These are phyloP conservation scores for Pelodiscus sinensis DNA, from an alignment of 2,113 vertebrate species.

Conservation along the genomic window DNA sequence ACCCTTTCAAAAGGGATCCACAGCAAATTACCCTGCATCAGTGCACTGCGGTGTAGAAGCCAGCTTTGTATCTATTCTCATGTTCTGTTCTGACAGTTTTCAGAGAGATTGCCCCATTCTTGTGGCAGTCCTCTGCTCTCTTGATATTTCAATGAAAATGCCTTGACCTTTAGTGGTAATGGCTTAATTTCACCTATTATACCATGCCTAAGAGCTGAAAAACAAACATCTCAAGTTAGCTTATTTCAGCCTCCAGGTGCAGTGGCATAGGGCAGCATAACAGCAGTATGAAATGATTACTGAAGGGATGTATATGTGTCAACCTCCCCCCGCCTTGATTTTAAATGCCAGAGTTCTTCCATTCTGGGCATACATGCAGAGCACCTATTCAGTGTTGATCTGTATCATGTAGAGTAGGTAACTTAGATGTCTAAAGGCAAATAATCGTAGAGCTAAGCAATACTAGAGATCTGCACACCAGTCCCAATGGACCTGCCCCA, in stretches of 20 bases:
- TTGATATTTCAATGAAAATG: neutral
- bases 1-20: neutral
- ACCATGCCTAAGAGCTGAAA: neutral
- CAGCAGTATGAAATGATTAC: neutral
- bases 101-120: neutral
- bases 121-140: neutral
- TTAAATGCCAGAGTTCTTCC: conserved; percentile 19
- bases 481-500: conserved; percentile 20
- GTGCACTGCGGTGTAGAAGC: neutral
- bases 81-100: neutral
- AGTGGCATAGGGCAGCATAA: neutral
- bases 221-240: neutral
- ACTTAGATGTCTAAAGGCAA: conserved; percentile 31
- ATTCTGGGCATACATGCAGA: neutral
- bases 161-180: neutral
- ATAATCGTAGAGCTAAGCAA: conserved; percentile 27
- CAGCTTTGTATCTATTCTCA: neutral
- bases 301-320: neutral
- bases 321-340: neutral
- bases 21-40: neutral
- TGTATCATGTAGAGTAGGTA: neutral
- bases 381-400: neutral
- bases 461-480: neutral
- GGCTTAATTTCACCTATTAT: neutral
- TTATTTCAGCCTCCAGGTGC: neutral